Evolutionary conservation across 2,113 vertebrate genomes (phyloP).

Genomic region (Reinhardtius hippoglossoides): DNA sequence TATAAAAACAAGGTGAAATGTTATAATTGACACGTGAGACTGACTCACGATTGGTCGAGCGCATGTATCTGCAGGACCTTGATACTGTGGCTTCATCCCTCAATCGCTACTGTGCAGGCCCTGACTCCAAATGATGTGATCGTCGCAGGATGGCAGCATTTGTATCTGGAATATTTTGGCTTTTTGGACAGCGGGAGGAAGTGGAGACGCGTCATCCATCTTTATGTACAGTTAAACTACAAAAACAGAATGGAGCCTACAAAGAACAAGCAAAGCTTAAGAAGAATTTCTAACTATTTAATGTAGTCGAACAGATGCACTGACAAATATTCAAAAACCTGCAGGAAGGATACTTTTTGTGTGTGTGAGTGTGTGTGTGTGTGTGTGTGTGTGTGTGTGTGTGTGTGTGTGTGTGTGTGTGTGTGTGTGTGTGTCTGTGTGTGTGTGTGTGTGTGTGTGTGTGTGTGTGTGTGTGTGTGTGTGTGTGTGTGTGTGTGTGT

Average conservation of each 20-base stretch:
- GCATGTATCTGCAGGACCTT: too few relatives aligned
- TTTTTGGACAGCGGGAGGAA: not conserved
- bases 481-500: slow-evolving; percentile 12
- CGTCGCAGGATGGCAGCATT: too few relatives aligned
- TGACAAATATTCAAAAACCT: slow-evolving; percentile 24
- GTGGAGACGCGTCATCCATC: not conserved
- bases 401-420: slow-evolving; percentile 17
- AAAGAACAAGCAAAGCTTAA: not conserved
- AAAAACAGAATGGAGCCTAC: too few relatives aligned
- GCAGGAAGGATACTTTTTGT: slow-evolving; percentile 7
- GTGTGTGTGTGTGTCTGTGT: slow-evolving; percentile 10
- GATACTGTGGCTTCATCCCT: too few relatives aligned
- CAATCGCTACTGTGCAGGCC: too few relatives aligned
- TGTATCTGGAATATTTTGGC: not conserved
- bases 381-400: slow-evolving; percentile 5
- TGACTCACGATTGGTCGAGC: too few relatives aligned
- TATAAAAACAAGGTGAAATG: too few relatives aligned
- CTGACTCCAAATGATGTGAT: too few relatives aligned
- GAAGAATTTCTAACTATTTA: slow-evolving; percentile 13
- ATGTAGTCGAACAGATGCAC: slow-evolving; percentile 6
- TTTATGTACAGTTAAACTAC: not conserved
- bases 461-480: slow-evolving; percentile 18
- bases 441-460: slow-evolving; percentile 11
- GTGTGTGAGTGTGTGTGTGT: slow-evolving; percentile 22
- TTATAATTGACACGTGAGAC: too few relatives aligned